Base-by-base conservation (phyloP, 2,113 vertebrate genomes). In the Meleagris gallopavo region DNA sequence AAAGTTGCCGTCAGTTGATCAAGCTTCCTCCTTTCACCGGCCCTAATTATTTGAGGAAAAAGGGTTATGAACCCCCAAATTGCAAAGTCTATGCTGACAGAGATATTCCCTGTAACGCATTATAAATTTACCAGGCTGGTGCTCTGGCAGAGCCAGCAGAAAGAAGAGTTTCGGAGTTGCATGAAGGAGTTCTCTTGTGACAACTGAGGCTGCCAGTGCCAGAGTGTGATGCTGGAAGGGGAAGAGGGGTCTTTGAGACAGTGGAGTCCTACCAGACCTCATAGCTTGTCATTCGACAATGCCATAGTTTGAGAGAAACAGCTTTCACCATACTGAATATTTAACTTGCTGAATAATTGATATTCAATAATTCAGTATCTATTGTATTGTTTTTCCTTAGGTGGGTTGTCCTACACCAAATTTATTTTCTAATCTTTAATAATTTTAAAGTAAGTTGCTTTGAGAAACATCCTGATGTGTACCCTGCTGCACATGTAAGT, bases 401-500 rank as follows among this genome's bases (percentile, higher is more conserved):
- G 2, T 60, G 41, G 58, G 21, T 73, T 86, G 32, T 65, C 24
- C 21, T 78, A 10, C 20, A 65, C 60, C 29, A 6, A 13, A 54
- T 66, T 67, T 77, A 61, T 55, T 32, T n/a, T 5, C 30, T n/a
- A 27, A 29, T 72, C 90, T 91, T 25, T 75, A 48, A 43, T 66
- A 50, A 36, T 66, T 72, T 67, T 40, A 13, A 29, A 62, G 43
- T 66, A 55, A 41, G 69, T 72, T 74, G 7, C 21, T 85, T 83
- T 45, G 79, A 71, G 45, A 87, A 76, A 24, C 13, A 62, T 22
- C 41, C 34, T 38, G 41, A 18, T 84, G 18, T 0, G 0, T 69
- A 64, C 17, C 20, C 24, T 61, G 4, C 54, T 0, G 0, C 62
- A 10, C 11, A 1, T n/a, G 7, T 16, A n/a, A 8, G 16, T 76